Percentiles rank a stretch among this genome's conserved stretches.
These are phyloP conservation scores for Pseudotriccus pelzelni DNA, from an alignment of 2,797 vertebrate species.

Conservation along the genomic window DNA sequence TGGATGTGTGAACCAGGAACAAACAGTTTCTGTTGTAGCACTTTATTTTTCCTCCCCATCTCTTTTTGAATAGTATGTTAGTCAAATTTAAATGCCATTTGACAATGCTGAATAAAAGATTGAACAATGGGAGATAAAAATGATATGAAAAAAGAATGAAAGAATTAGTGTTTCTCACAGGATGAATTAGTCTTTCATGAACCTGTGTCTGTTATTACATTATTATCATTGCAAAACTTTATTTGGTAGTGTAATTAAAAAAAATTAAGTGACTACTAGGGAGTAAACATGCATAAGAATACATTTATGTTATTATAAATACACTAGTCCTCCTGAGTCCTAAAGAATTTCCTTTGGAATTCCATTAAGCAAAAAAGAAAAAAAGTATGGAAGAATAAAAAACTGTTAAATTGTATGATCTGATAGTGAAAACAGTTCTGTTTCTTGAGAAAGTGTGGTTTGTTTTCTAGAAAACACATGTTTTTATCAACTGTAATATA, in stretches of 20 bases:
- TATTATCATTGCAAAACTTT: not conserved
- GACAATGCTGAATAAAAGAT: not conserved
- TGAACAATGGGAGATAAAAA: not conserved
- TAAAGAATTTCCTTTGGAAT: slow-evolving; percentile 29
- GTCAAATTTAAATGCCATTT: not conserved
- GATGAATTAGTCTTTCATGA: slow-evolving; percentile 10
- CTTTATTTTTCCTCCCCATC: not conserved
- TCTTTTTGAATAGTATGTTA: not conserved
- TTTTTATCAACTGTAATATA: not conserved
- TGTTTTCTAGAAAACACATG: not conserved
- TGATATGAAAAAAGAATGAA: not conserved
- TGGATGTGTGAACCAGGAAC: not conserved
- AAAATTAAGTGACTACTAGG: slow-evolving; percentile 7
- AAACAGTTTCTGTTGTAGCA: not conserved
- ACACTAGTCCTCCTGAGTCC: not conserved
- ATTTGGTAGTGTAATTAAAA: slow-evolving; percentile 18
- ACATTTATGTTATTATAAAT: not conserved
- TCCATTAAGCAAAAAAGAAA: not conserved
- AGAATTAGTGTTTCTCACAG: not conserved
- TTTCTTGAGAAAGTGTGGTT: not conserved
- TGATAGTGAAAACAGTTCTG: not conserved
- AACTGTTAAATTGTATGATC: not conserved
- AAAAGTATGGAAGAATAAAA: not conserved
- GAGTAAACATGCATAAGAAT: not conserved
- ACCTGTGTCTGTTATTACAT: not conserved